phyloP scores from a whole-genome alignment of 2,888 invertebrate genomes.

The Sphinx pinastri region DNA sequence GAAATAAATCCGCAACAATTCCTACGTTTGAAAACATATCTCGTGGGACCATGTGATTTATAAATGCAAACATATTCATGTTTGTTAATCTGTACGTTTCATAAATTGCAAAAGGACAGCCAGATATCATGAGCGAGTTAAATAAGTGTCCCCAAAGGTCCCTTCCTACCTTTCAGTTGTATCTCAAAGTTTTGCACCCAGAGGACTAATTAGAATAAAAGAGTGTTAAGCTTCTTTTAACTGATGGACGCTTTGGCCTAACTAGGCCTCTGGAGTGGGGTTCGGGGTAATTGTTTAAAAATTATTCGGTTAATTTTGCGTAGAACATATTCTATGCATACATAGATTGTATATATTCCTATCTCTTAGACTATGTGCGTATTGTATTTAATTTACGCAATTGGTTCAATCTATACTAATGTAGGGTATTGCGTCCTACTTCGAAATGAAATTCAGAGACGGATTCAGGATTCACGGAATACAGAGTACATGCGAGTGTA shows the following conservation, averaged over 20 bases:
- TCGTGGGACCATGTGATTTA: not conserved
- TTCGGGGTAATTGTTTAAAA: constrained; percentile 6
- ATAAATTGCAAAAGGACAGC: constrained; percentile 26
- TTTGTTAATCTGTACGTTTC: constrained; percentile 27
- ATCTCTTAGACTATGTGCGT: too few species aligned
- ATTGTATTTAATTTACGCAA: too few species aligned
- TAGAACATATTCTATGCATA: too few species aligned
- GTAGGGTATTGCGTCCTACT: too few species aligned
- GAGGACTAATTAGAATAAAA: constrained; percentile 77
- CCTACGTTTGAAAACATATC: constrained; percentile 2
- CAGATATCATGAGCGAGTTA: constrained; percentile 53
- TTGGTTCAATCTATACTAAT: too few species aligned
- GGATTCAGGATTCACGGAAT: too few species aligned
- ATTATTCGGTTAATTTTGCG: not conserved
- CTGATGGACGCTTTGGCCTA: constrained; percentile 62
- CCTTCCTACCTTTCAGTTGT: constrained; percentile 52
- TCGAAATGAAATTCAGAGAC: too few species aligned
- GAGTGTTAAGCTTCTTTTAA: constrained; percentile 73
- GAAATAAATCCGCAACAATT: not conserved
- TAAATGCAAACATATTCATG: constrained; percentile 11
- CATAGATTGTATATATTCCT: too few species aligned
- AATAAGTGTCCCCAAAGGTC: constrained; percentile 55
- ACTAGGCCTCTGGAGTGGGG: constrained; percentile 1
- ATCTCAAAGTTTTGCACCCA: constrained; percentile 58
- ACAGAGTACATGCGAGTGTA: too few species aligned